Base-by-base conservation (phyloP, 2,797 vertebrate genomes). In the Sciurus carolinensis region DNA sequence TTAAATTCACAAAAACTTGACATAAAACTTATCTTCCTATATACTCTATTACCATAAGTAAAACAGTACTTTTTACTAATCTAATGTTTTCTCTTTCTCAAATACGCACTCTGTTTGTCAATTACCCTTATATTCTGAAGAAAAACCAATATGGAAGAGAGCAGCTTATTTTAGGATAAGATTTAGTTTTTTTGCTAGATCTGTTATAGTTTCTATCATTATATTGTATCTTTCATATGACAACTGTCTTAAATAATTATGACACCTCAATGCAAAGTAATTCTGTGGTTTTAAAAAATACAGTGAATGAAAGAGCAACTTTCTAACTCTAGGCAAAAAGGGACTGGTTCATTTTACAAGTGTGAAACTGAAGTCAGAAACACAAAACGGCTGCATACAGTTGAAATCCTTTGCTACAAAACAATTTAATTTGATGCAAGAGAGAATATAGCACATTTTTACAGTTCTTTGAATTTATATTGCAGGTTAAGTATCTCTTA, bases 201-300 rank as follows among this genome's bases (percentile, higher is more conserved):
- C 8, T 90, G 66, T 79, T 39, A 20, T 87, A 72, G 88, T 81
- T 95, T 93, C 73, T 54, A 86, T 26, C 87, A 77, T 22, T 83
- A 57, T 77, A 93, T 62, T 62, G 62, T 93, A 85, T 33, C 26
- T 89, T 94, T 95, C 47, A 85, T 10, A 33, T 12, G 47, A 69
- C 30, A 93, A 97, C 3, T 57, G 15, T 75, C 52, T 96, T 79
- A 77, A 86, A 73, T 77, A 95, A 93, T 69, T 33, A 39, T 8
- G 33, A 88, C 44, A 93, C 15, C 36, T 77, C 1, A 73, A 36
- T 85, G 5, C 18, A 81, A 91, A 91, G 47, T 91, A 15, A 89
- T 54, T 52, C 24, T 79, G 12, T 20, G 52, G 54, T 88, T 95
- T 81, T 33, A 71, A 77, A 89, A 54, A 69, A 24, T 67, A 1